A percentile compares a stretch with the other conserved stretches of the same genome.
phyloP scores from a whole-genome alignment of 2,888 invertebrate species.

The Eurytoma californica region DNA sequence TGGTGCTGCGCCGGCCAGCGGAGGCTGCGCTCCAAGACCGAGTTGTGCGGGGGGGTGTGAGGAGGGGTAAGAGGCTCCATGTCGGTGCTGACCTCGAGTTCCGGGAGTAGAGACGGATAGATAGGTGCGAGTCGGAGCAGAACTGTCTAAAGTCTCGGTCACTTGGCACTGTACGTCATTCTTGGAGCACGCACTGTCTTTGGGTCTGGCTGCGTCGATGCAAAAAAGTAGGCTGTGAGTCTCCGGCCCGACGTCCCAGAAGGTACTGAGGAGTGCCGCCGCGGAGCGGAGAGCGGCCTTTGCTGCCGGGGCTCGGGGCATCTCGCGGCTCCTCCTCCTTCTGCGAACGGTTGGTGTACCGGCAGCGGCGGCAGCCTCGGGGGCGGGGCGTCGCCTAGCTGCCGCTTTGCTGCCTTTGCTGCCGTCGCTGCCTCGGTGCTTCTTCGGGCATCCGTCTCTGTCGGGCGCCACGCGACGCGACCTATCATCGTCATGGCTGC shows the following conservation, averaged over 20 bases:
- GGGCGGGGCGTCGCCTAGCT: conserved; percentile 53
- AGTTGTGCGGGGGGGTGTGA: conserved; percentile 67
- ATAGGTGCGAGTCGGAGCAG: background rate
- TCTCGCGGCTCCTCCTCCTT: conserved; percentile 38
- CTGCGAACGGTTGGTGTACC: conserved; percentile 31
- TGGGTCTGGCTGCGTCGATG: too few relatives aligned
- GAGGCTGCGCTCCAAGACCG: conserved; percentile 9
- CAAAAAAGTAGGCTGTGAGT: too few relatives aligned
- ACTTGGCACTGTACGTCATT: background rate
- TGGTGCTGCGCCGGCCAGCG: conserved; percentile 47
- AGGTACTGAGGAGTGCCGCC: conserved; percentile 27
- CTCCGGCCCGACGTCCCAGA: conserved; percentile 31
- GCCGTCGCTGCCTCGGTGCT: conserved; percentile 23
- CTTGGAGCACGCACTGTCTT: background rate
- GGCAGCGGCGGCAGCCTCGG: background rate
- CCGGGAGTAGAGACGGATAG: background rate
- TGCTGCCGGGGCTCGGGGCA: background rate
- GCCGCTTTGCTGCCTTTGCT: conserved; percentile 32
- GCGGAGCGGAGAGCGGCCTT: background rate
- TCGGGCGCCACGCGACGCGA: conserved; percentile 32
- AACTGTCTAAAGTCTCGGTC: background rate
- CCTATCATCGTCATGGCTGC: conserved; percentile 41
- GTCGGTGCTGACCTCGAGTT: conserved; percentile 50
- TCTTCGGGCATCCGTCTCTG: conserved; percentile 12
- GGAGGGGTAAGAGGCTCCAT: conserved; percentile 72